Evolutionary conservation across 2,888 invertebrate species (phyloP), one percentile per base, ranked within the genome.

Genomic region (Eupithecia centaureata): DNA sequence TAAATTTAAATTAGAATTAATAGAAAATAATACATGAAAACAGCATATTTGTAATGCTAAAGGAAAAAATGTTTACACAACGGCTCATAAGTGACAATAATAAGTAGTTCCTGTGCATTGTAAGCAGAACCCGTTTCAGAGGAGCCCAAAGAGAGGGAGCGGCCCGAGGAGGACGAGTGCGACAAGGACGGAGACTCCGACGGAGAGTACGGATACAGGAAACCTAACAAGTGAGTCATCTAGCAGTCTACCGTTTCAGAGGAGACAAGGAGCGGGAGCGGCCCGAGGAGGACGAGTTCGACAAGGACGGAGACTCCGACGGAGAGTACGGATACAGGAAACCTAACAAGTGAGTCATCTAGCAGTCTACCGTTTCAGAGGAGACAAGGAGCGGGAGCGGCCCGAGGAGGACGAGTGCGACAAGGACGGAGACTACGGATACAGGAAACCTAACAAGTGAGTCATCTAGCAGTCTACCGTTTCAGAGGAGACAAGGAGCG

Each of bases 401-500:
- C 86, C 88, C 51, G 89, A 90, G 0, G 92, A 91, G 0, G 92
- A 93, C 0, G 91, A 92, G 0, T 91, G 90, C 47, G 91, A 90
- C 28, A 79, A 90, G 76, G 94, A 86, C 75, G 70, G 70, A 3
- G 94, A 89, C 76, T 85, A 87, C 72, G 81, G 88, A 32, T 85
- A 89, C 68, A 76, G 87, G 75, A 88, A 86, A 76, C 88, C 89
- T 1, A 80, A 84, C 63, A 91, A 90, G 89, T 92, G 3, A 82
- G 86, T 82, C 0, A 2, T 2, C n/a, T n/a, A n/a, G n/a, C n/a
- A n/a, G n/a, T n/a, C n/a, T n/a, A n/a, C 61, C 13, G 65, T 82
- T 88, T 30, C 89, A 90, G 91, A 93, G 57, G 89, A 93, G 65
- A 87, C 91, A 91, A 90, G 72, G 92, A 92, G 64, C 82, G 92